Percentiles rank a stretch among this genome's conserved stretches.
Evolutionary conservation across 1,140 invertebrate genomes (phyloP).

Genomic region (Ectropis grisescens): DNA sequence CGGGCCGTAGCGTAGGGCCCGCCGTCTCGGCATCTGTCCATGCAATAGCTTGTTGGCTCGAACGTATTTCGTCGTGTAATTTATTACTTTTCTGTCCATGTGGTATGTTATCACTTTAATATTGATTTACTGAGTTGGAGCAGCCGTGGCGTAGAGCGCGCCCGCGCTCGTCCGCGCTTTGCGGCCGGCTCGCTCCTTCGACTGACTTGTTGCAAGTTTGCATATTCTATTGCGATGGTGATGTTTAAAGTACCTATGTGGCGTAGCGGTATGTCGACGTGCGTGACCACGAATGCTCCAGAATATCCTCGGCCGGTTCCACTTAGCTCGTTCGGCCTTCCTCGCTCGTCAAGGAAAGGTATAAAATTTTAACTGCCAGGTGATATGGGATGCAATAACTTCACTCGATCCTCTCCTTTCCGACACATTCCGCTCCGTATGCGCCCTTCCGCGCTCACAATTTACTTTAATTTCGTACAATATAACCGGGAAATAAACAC

Average conservation of each 20-base stretch:
- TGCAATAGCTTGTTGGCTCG: conserved; percentile 68
- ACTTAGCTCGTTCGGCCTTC: conserved; percentile 64
- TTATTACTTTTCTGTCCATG: conserved; percentile 62
- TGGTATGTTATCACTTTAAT: conserved; percentile 60
- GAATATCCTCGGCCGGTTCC: conserved; percentile 56
- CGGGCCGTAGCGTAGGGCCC: conserved; percentile 62
- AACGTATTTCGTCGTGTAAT: conserved; percentile 67
- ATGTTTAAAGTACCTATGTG: conserved; percentile 61
- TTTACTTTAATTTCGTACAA: not conserved
- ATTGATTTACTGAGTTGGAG: conserved; percentile 43
- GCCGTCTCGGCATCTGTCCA: conserved; percentile 58
- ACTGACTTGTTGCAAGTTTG: conserved; percentile 61
- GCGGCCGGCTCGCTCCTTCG: conserved; percentile 43
- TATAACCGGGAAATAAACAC: not conserved
- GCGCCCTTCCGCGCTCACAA: conserved; percentile 31
- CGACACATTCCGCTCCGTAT: conserved; percentile 32
- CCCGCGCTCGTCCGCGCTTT: conserved; percentile 35
- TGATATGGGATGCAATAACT: conserved; percentile 65
- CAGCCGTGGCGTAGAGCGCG: conserved; percentile 45
- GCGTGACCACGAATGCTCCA: conserved; percentile 64
- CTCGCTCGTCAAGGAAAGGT: conserved; percentile 68
- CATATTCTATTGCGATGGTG: conserved; percentile 49
- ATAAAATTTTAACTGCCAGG: conserved; percentile 65
- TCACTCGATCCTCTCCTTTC: conserved; percentile 46
- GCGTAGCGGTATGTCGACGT: conserved; percentile 65